These are phyloP conservation scores for Agrypnia vestita DNA, from an alignment of 1,140 invertebrate species.

Conservation along the genomic window DNA sequence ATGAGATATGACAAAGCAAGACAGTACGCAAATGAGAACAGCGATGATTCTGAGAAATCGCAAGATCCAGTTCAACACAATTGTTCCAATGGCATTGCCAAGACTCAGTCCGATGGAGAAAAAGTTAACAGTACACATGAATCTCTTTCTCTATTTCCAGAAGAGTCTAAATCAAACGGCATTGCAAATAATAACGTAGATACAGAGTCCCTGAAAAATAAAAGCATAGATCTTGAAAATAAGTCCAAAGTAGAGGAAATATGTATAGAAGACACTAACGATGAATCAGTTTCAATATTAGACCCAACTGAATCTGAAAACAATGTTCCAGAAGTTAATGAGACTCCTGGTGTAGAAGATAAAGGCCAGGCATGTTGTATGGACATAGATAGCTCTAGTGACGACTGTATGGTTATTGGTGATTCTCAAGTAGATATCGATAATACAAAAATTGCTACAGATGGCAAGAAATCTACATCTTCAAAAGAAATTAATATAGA, in stretches of 20 bases:
- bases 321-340: not conserved
- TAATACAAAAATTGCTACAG: not conserved
- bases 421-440: slow-evolving; percentile 1
- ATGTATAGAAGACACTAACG: not conserved
- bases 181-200: no score
- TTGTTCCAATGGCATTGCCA: not conserved
- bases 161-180: no score
- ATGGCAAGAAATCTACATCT: not conserved
- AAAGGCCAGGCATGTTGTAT: not conserved
- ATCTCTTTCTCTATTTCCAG: no score
- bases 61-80: not conserved
- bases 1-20: slow-evolving; percentile 63
- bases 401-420: slow-evolving; percentile 52
- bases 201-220: no score
- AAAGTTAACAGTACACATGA: not conserved
- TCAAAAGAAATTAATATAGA: slow-evolving; percentile 5
- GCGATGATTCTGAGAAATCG: not conserved
- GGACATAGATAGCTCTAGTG: slow-evolving; percentile 50
- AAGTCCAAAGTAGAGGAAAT: not conserved
- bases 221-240: no score
- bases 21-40: slow-evolving; percentile 10
- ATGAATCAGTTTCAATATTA: slow-evolving; percentile 7
- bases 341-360: not conserved
- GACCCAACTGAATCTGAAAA: not conserved
- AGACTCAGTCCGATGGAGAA: not conserved